These are phyloP conservation scores for Cotesia congregata DNA, from an alignment of 2,888 invertebrate genomes.

Conservation along the genomic window DNA sequence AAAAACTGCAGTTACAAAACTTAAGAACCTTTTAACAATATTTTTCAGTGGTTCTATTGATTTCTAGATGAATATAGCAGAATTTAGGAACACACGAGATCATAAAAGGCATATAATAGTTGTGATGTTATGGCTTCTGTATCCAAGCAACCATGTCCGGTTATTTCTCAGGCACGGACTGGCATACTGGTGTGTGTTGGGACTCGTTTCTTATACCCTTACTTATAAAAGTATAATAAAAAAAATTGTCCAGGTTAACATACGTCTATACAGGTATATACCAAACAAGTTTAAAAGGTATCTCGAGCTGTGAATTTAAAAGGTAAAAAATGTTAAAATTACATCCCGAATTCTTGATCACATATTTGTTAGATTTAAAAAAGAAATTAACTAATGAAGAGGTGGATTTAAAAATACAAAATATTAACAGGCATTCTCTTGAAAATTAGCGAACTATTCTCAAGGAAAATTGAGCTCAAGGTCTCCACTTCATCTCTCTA, in stretches of 20 bases:
- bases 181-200: constrained; percentile 13
- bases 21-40: no score
- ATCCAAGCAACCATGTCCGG: constrained; percentile 46
- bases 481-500: constrained; percentile 39
- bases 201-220: constrained; percentile 1
- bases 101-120: constrained; percentile 21
- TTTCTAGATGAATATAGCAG: no score
- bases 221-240: background rate
- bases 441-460: constrained; percentile 4
- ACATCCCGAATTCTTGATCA: background rate
- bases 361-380: no score
- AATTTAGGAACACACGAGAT: background rate
- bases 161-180: constrained; percentile 37
- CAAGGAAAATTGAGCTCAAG: constrained; percentile 38
- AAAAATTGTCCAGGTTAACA: background rate
- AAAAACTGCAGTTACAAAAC: no score
- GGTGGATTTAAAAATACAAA: background rate
- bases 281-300: background rate
- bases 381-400: background rate
- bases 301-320: constrained; percentile 1
- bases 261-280: background rate
- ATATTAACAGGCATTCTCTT: constrained; percentile 8
- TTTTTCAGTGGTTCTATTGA: no score
- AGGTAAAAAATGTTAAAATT: background rate
- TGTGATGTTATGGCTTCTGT: constrained; percentile 47